Evolutionary conservation across 2,113 vertebrate genomes (phyloP).

Genomic region (Ameiurus melas): DNA sequence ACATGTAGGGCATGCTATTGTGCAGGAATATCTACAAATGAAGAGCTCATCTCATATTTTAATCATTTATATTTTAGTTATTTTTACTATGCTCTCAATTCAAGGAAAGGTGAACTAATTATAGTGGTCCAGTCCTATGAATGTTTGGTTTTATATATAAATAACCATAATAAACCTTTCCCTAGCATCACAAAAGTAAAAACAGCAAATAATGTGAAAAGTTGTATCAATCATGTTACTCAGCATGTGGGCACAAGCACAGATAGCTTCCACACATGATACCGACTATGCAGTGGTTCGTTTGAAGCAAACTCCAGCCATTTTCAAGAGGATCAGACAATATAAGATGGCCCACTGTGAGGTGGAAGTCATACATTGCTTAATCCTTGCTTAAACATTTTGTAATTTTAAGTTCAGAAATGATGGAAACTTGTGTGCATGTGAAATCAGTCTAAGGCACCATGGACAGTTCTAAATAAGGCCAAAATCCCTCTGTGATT

Average conservation of each 20-base stretch:
- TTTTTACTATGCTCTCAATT: background rate
- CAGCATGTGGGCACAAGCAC: constrained; percentile 1
- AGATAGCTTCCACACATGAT: background rate
- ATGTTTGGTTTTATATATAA: background rate
- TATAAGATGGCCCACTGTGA: background rate
- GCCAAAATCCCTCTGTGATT: background rate
- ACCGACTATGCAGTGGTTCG: background rate
- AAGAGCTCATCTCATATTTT: background rate
- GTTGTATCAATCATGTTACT: background rate
- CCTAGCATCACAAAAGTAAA: background rate
- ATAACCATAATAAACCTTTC: background rate
- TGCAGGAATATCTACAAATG: background rate
- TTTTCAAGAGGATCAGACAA: background rate
- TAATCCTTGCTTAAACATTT: background rate
- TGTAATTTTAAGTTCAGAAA: background rate
- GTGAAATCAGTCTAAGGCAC: background rate
- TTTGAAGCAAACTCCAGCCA: background rate
- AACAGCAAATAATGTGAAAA: background rate
- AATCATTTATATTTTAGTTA: background rate
- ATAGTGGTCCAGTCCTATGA: background rate
- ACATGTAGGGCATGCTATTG: background rate
- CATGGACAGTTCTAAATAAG: background rate
- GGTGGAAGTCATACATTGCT: background rate
- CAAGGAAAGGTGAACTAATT: background rate
- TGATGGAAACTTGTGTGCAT: background rate